Percentiles rank a stretch among this genome's conserved stretches.
Evolutionary conservation across 2,888 invertebrate species (phyloP).

Genomic region (Venustoraphidia nigricollis): DNA sequence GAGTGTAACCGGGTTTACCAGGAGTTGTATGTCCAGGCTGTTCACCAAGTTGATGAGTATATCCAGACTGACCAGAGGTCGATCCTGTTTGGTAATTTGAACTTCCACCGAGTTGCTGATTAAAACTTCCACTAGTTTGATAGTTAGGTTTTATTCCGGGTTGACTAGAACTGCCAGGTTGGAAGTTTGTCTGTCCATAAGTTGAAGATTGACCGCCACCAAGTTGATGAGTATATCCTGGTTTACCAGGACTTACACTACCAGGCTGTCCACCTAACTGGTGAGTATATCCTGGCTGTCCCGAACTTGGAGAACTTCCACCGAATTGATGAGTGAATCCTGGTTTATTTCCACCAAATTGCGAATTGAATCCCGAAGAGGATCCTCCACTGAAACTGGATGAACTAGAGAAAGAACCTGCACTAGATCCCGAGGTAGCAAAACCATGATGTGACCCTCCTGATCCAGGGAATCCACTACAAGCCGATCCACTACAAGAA

Average conservation of each 20-base stretch:
- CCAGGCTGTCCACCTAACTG: no score
- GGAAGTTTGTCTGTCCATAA: no score
- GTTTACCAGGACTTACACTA: no score
- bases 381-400: background rate
- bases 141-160: conserved; percentile 1
- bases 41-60: no score
- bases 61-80: background rate
- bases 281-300: background rate
- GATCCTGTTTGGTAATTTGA: no score
- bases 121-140: no score
- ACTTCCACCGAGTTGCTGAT: background rate
- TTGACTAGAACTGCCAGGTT: background rate
- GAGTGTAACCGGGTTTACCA: background rate
- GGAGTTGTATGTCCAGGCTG: background rate
- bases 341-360: background rate
- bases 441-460: background rate
- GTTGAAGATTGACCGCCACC: background rate
- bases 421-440: background rate
- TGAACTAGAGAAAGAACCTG: background rate
- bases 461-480: background rate
- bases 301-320: background rate
- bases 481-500: background rate
- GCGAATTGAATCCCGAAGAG: background rate
- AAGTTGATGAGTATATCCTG: background rate
- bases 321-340: no score